Evolutionary conservation across 2,113 vertebrate genomes (phyloP).

Genomic region (Cryptomyrus ogoouensis): DNA sequence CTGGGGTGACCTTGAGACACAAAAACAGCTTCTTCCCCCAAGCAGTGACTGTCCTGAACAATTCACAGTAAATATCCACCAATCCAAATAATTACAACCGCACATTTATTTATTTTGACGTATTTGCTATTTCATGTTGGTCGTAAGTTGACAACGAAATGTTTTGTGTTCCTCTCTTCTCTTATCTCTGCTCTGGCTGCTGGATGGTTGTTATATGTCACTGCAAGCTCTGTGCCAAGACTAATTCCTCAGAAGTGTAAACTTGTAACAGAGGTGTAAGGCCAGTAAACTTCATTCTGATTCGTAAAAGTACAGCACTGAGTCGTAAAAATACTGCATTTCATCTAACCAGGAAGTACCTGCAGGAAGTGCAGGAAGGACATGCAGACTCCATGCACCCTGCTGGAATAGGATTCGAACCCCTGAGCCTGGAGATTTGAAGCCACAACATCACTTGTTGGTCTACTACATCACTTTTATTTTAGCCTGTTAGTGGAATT

Average conservation of each 20-base stretch:
- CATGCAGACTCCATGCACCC: background rate
- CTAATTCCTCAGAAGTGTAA: background rate
- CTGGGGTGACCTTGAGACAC: background rate
- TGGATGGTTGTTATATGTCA: background rate
- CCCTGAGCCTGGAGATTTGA: background rate
- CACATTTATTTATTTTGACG: background rate
- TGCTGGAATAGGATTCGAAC: background rate
- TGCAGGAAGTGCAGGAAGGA: background rate
- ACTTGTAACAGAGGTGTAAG: background rate
- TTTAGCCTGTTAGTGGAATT: background rate
- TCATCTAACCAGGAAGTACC: background rate
- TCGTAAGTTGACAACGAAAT: background rate
- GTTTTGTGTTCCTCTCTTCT: background rate
- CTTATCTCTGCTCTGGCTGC: background rate
- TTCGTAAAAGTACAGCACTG: background rate
- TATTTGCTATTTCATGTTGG: background rate
- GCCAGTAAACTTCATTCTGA: background rate
- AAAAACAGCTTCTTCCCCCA: background rate
- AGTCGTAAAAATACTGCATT: too few relatives aligned
- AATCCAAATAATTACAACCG: background rate
- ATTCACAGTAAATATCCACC: background rate
- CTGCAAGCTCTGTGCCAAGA: background rate
- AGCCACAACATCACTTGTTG: background rate
- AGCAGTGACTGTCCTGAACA: background rate
- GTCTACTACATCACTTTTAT: background rate